Percentiles rank a stretch among this genome's conserved stretches.
These are phyloP conservation scores for Chunga burmeisteri DNA, from an alignment of 2,113 vertebrate species.

Conservation along the genomic window DNA sequence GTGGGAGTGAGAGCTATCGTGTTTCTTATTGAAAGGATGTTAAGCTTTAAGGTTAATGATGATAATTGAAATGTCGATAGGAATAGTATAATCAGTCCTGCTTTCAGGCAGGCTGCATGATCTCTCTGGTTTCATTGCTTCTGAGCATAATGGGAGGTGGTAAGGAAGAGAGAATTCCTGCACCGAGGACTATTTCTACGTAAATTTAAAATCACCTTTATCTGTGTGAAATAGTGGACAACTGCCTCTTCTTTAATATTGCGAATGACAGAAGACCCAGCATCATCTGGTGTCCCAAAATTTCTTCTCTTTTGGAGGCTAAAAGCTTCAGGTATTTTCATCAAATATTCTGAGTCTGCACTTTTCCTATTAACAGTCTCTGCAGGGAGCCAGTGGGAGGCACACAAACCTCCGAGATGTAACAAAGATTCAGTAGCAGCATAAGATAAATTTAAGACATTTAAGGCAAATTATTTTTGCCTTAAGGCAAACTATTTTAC, in stretches of 20 bases:
- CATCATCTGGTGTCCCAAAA: neutral
- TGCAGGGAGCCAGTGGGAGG: neutral
- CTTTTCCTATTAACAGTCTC: neutral
- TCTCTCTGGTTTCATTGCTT: neutral
- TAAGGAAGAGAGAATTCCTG: neutral
- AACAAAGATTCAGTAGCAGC: neutral
- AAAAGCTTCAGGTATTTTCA: neutral
- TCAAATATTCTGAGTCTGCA: neutral
- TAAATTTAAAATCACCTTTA: neutral
- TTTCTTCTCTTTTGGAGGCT: neutral
- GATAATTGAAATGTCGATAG: slow-evolving; percentile 8
- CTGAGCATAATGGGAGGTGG: neutral
- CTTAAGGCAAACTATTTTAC: neutral
- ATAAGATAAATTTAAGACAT: neutral
- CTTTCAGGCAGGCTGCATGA: neutral
- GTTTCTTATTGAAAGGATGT: neutral
- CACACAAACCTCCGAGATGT: neutral
- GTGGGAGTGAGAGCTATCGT: neutral
- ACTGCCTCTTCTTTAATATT: neutral
- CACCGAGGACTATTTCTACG: neutral
- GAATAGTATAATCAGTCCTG: neutral
- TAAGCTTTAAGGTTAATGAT: slow-evolving; percentile 8
- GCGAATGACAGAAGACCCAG: neutral
- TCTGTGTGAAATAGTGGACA: neutral
- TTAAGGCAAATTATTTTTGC: neutral